phyloP scores from a whole-genome alignment of 2,888 invertebrate genomes.

The Agrotis ipsilon region DNA sequence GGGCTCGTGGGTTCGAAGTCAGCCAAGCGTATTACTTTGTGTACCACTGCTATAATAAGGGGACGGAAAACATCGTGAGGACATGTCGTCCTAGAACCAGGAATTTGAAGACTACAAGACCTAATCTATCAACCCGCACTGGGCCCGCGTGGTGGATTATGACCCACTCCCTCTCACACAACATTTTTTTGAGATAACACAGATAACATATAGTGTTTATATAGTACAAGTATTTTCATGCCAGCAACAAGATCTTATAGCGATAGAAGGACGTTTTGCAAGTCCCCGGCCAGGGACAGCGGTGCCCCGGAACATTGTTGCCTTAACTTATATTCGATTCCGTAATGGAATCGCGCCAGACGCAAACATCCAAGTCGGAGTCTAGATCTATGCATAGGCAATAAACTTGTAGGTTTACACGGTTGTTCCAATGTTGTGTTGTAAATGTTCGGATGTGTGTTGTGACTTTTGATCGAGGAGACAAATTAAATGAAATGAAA shows the following conservation, averaged over 20 bases:
- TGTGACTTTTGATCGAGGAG: slow-evolving; percentile 18
- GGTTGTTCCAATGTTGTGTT: slow-evolving; percentile 27
- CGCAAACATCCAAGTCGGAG: slow-evolving; percentile 55
- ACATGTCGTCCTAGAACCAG: too few relatives aligned
- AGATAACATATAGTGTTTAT: neutral
- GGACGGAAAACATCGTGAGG: too few relatives aligned
- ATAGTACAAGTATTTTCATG: slow-evolving; percentile 66
- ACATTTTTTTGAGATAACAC: too few relatives aligned
- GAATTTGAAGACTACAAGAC: too few relatives aligned
- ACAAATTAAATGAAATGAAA: neutral
- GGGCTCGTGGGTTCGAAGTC: too few relatives aligned
- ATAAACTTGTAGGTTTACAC: slow-evolving; percentile 52
- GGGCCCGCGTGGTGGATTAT: too few relatives aligned
- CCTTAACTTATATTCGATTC: slow-evolving; percentile 80
- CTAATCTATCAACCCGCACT: too few relatives aligned
- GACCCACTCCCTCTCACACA: too few relatives aligned
- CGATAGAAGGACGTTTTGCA: slow-evolving; percentile 70
- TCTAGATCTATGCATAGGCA: slow-evolving; percentile 54
- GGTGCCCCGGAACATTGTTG: slow-evolving; percentile 66
- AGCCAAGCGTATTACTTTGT: too few relatives aligned
- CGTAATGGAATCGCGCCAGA: slow-evolving; percentile 73
- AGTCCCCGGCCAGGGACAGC: slow-evolving; percentile 63
- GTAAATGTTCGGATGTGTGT: slow-evolving; percentile 25
- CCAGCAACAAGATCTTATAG: slow-evolving; percentile 73
- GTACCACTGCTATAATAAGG: too few relatives aligned